Percentiles rank a stretch among this genome's conserved stretches.
Evolutionary conservation across 2,113 vertebrate genomes (phyloP).

Genomic region (Centropus bengalensis): DNA sequence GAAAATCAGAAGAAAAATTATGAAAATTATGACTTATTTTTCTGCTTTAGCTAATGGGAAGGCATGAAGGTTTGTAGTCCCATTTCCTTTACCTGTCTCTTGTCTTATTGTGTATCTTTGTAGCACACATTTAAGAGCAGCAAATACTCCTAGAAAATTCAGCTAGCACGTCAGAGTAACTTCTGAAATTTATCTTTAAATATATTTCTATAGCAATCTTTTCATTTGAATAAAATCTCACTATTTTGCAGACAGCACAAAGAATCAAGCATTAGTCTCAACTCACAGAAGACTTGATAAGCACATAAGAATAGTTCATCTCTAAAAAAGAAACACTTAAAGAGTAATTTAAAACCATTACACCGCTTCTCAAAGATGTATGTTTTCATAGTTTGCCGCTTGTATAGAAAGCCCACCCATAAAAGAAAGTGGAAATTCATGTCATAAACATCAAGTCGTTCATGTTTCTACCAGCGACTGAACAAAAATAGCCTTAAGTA

Average conservation of each 20-base stretch:
- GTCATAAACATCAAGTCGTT: not conserved
- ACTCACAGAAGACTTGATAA: not conserved
- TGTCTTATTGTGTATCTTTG: not conserved
- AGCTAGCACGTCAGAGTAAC: not conserved
- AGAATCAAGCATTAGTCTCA: not conserved
- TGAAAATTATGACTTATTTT: not conserved
- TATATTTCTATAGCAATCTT: not conserved
- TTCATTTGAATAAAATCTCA: slow-evolving; percentile 3
- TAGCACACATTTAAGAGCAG: not conserved
- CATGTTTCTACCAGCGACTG: not conserved
- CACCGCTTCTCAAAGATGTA: not conserved
- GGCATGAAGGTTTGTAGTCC: not conserved
- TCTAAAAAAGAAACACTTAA: not conserved
- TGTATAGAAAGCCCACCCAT: not conserved
- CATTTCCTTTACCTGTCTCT: not conserved
- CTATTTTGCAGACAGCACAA: not conserved
- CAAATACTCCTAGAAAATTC: not conserved
- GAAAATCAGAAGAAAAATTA: not conserved
- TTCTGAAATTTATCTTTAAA: slow-evolving; percentile 21
- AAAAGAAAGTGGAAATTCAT: not conserved
- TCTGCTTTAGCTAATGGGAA: not conserved
- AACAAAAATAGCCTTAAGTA: not conserved
- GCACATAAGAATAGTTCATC: not conserved
- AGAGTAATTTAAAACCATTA: not conserved
- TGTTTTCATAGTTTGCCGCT: not conserved